Evolutionary conservation across 2,888 invertebrate genomes (phyloP).

Genomic region (Gymnoscelis rufifasciata): DNA sequence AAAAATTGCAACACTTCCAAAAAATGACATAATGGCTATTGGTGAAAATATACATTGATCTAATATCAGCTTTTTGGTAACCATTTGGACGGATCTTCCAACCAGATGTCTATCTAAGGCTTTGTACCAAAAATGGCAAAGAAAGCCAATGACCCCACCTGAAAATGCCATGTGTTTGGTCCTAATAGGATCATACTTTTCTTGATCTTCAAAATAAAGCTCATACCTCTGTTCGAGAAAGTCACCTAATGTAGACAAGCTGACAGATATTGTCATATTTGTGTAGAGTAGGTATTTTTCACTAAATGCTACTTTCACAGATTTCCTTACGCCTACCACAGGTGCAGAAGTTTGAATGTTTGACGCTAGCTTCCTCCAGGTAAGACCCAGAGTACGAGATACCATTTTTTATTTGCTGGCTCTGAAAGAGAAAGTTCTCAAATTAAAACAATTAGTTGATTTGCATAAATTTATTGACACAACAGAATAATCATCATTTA

Average conservation of each 20-base stretch:
- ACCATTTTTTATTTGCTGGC: not conserved
- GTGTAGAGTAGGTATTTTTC: constrained; percentile 87
- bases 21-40: constrained; percentile 88
- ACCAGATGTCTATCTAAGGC: constrained; percentile 86
- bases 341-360: constrained; percentile 41
- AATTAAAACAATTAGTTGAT: constrained; percentile 7
- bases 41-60: constrained; percentile 95
- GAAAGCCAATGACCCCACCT: constrained; percentile 87
- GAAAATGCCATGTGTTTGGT: constrained; percentile 89
- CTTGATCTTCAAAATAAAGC: constrained; percentile 80
- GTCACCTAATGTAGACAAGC: constrained; percentile 89
- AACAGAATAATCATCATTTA: too few relatives aligned
- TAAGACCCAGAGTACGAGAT: constrained; percentile 35
- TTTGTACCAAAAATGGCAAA: constrained; percentile 94
- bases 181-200: constrained; percentile 80
- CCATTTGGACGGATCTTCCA: constrained; percentile 83
- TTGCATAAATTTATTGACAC: constrained; percentile 10
- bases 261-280: constrained; percentile 88
- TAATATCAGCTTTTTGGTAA: constrained; percentile 87
- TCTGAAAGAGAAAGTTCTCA: constrained; percentile 1
- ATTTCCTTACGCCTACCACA: constrained; percentile 39
- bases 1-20: constrained; percentile 86
- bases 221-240: constrained; percentile 90
- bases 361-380: constrained; percentile 55
- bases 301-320: constrained; percentile 77